Evolutionary conservation across 2,797 vertebrate genomes (phyloP).

Genomic region (Anas flavirostris): DNA sequence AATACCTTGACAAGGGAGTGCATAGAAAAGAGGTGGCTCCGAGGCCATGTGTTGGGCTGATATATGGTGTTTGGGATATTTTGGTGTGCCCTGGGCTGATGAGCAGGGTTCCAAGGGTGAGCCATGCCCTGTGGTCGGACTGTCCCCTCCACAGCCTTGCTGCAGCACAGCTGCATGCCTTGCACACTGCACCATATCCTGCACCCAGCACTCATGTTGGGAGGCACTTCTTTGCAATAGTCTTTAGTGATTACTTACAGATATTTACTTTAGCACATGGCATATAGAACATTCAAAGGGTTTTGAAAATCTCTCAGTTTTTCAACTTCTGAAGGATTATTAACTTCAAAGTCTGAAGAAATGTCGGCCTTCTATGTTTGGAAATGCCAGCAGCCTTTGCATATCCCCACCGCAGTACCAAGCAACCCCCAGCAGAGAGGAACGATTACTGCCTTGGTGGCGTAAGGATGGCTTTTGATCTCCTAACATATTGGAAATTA

Average conservation of each 20-base stretch:
- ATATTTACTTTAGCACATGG: slow-evolving; percentile 79
- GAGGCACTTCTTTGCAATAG: background rate
- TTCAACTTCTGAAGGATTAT: slow-evolving; percentile 95
- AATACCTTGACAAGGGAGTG: background rate
- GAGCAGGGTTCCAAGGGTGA: fast-evolving
- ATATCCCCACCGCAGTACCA: slow-evolving; percentile 86
- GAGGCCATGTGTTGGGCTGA: fast-evolving
- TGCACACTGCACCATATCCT: fast-evolving
- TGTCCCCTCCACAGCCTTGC: fast-evolving
- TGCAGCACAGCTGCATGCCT: background rate
- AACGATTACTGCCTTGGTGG: slow-evolving; percentile 87
- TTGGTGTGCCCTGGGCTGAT: background rate
- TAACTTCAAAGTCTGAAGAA: slow-evolving; percentile 98
- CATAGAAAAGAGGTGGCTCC: background rate
- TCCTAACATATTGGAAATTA: slow-evolving; percentile 92
- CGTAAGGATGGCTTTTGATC: slow-evolving; percentile 84
- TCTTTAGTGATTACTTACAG: slow-evolving; percentile 61
- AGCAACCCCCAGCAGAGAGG: slow-evolving; percentile 88
- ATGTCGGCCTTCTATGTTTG: slow-evolving; percentile 95
- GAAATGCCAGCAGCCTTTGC: slow-evolving; percentile 97
- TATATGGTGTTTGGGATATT: fast-evolving
- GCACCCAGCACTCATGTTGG: fast-evolving
- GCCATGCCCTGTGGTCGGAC: background rate
- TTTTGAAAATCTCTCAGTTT: slow-evolving; percentile 85
- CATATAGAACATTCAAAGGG: slow-evolving; percentile 82